phyloP scores from a whole-genome alignment of 1,140 invertebrate genomes.

The Euglossa dilemma region DNA sequence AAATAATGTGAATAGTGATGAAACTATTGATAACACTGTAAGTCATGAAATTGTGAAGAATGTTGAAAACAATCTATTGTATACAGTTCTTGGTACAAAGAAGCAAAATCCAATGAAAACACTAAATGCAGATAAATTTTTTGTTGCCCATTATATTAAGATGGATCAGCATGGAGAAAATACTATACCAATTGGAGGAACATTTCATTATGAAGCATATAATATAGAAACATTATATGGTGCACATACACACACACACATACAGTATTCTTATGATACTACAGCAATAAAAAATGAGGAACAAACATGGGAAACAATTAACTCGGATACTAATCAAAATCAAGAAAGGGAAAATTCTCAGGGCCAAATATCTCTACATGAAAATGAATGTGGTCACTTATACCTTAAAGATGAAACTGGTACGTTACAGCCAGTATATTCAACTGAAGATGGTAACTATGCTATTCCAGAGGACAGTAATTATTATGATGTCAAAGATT shows the following conservation, averaged over 20 bases:
- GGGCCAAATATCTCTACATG: no score
- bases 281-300: constrained; percentile 70
- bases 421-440: constrained; percentile 77
- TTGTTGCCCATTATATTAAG: no score
- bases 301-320: constrained; percentile 72
- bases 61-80: no score
- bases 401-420: constrained; percentile 80
- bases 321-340: constrained; percentile 61
- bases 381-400: constrained; percentile 80
- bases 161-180: no score
- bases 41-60: no score
- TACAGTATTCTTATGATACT: constrained; percentile 75
- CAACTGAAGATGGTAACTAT: constrained; percentile 80
- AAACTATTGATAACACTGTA: no score
- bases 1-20: no score
- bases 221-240: constrained; percentile 77
- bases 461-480: constrained; percentile 76
- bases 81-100: no score
- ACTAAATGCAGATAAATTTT: no score
- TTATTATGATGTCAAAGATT: constrained; percentile 72
- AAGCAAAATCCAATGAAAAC: no score
- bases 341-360: no score
- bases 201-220: constrained; percentile 80
- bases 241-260: constrained; percentile 71
- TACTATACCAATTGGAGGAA: no score